These are phyloP conservation scores for Chaenocephalus aceratus DNA, from an alignment of 2,113 vertebrate species.

Conservation along the genomic window DNA sequence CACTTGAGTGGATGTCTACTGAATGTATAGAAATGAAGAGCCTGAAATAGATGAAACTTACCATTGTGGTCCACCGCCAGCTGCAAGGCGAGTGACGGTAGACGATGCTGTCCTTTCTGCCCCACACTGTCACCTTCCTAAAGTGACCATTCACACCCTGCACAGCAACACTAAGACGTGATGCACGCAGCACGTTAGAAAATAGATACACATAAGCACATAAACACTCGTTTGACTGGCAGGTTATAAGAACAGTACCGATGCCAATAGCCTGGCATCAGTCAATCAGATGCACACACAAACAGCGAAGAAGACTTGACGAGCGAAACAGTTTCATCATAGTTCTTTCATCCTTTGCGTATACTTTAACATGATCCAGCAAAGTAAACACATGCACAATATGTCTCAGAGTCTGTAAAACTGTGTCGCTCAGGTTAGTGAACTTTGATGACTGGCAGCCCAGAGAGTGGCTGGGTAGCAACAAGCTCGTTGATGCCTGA, in stretches of 20 bases:
- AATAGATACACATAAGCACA: not conserved
- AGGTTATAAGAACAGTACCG: not conserved
- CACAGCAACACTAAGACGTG: slow-evolving; percentile 34
- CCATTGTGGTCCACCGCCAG: slow-evolving; percentile 86
- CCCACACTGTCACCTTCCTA: slow-evolving; percentile 83
- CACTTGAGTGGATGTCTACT: not conserved
- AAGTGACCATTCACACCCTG: slow-evolving; percentile 85
- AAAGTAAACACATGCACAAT: not conserved
- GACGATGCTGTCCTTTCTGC: slow-evolving; percentile 82
- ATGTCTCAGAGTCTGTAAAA: not conserved
- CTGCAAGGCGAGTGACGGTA: slow-evolving; percentile 80
- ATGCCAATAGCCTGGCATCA: slow-evolving; percentile 18
- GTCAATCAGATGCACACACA: slow-evolving; percentile 37
- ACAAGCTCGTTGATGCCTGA: slow-evolving; percentile 75
- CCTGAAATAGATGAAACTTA: slow-evolving; percentile 41
- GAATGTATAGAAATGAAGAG: not conserved
- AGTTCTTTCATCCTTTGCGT: slow-evolving; percentile 35
- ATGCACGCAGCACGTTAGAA: slow-evolving; percentile 21
- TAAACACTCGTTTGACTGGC: not conserved
- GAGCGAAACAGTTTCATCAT: slow-evolving; percentile 45
- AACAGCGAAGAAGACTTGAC: slow-evolving; percentile 36
- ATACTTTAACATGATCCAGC: not conserved
- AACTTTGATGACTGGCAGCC: slow-evolving; percentile 12
- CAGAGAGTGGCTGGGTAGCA: slow-evolving; percentile 61
- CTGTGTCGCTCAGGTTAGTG: not conserved